Conservation (phyloP, 2,888 invertebrate genomes). For the Pollenia amentaria region DNA sequence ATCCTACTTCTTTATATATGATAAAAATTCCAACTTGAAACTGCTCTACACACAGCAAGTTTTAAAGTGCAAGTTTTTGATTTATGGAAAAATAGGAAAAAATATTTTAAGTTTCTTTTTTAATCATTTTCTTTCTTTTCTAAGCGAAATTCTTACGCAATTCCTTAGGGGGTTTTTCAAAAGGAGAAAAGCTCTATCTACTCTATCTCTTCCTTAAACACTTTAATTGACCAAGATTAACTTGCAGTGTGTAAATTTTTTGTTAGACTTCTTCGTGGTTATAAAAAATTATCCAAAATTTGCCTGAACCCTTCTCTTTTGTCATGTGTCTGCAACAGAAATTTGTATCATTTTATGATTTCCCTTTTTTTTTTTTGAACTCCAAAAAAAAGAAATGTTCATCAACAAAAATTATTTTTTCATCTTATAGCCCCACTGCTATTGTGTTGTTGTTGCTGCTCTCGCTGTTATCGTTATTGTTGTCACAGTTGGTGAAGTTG, state of each 20-base stretch:
- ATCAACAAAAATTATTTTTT: background rate
- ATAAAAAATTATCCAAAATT: background rate
- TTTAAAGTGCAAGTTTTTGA: too few species aligned
- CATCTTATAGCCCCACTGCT: background rate
- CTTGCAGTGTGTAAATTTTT: too few species aligned
- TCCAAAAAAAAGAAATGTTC: constrained; percentile 3
- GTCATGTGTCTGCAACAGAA: constrained; percentile 18
- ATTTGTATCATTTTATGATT: constrained; percentile 53
- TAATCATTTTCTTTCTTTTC: too few species aligned
- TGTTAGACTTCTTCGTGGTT: too few species aligned
- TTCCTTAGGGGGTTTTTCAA: too few species aligned
- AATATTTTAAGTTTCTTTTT: background rate
- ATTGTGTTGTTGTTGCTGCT: constrained; percentile 1
- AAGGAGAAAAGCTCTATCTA: too few species aligned
- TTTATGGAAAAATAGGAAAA: background rate
- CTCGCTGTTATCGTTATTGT: constrained; percentile 34
- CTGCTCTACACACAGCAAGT: too few species aligned
- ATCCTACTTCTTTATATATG: too few species aligned
- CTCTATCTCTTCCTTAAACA: too few species aligned
- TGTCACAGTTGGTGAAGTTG: constrained; percentile 28
- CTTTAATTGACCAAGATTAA: too few species aligned
- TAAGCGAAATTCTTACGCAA: too few species aligned
- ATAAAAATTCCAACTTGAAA: too few species aligned
- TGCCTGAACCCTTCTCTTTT: background rate
- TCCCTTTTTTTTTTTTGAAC: background rate